These are phyloP conservation scores for Galeopsomyia nigrocyanea DNA, from an alignment of 2,888 invertebrate genomes.

Conservation along the genomic window DNA sequence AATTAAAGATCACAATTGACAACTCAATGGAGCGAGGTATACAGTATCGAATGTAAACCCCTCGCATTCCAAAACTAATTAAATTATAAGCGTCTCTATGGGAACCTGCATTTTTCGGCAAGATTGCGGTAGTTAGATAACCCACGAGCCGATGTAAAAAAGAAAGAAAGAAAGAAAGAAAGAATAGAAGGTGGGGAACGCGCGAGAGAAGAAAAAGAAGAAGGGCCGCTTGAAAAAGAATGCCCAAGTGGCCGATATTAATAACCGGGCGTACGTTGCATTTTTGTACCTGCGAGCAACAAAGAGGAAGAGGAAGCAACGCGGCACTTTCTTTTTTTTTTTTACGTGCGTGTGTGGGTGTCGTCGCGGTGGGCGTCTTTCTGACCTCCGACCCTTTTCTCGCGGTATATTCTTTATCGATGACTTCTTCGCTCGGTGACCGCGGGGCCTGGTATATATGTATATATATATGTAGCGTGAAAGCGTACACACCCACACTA, in stretches of 20 bases:
- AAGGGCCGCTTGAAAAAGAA: constrained; percentile 45
- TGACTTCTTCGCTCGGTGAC: constrained; percentile 46
- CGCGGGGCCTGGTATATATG: constrained; percentile 20
- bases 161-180: constrained; percentile 39
- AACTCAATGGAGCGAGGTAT: background rate
- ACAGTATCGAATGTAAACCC: background rate
- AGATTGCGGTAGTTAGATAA: constrained; percentile 43
- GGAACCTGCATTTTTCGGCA: constrained; percentile 28
- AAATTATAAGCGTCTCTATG: constrained; percentile 40
- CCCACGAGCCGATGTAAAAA: background rate
- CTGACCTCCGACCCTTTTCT: constrained; percentile 65
- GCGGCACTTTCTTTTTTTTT: constrained; percentile 52
- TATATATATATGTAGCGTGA: constrained; percentile 48
- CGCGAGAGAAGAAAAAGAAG: constrained; percentile 35
- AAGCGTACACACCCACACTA: constrained; percentile 54
- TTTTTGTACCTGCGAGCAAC: constrained; percentile 6
- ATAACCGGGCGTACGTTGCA: constrained; percentile 21
- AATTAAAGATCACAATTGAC: no score
- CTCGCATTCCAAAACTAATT: constrained; percentile 41
- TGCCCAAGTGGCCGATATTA: constrained; percentile 41
- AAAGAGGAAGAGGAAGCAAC: constrained; percentile 50
- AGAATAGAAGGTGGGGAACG: constrained; percentile 8
- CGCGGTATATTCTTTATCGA: constrained; percentile 51
- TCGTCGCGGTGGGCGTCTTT: constrained; percentile 66
- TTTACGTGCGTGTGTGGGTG: constrained; percentile 68